Evolutionary conservation across 2,888 invertebrate genomes (phyloP).

Genomic region (Aspidiotus destructor): DNA sequence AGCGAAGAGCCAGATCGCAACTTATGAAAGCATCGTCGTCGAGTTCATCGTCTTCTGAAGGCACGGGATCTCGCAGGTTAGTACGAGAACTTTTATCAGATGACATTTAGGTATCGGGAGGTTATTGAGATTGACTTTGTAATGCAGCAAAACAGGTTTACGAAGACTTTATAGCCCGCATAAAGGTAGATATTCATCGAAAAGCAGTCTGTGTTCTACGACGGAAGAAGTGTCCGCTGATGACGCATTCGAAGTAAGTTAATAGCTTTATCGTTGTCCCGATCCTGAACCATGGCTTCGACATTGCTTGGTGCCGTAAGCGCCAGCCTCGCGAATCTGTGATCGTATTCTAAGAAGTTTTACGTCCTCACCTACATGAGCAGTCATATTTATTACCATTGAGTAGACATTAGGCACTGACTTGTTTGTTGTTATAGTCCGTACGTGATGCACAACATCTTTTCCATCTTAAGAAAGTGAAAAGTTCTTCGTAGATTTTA

Average conservation of each 20-base stretch:
- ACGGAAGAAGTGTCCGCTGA: constrained; percentile 11
- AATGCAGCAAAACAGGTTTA: constrained; percentile 1
- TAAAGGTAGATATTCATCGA: constrained; percentile 15
- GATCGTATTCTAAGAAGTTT: too few species aligned
- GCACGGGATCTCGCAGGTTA: constrained; percentile 11
- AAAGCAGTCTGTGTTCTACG: constrained; percentile 18
- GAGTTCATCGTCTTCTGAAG: constrained; percentile 20
- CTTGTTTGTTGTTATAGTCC: neutral
- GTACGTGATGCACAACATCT: neutral
- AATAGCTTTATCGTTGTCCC: neutral
- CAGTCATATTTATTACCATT: neutral
- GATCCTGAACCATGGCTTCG: neutral
- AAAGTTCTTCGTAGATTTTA: too few species aligned
- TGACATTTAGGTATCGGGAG: neutral
- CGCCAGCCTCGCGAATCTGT: too few species aligned
- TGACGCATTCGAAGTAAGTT: constrained; percentile 8
- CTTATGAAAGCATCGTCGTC: constrained; percentile 8
- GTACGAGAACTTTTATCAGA: neutral
- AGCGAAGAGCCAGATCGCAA: constrained; percentile 19
- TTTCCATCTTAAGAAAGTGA: too few species aligned
- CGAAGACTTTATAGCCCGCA: constrained; percentile 11
- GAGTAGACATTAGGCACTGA: neutral
- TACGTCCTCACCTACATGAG: too few species aligned
- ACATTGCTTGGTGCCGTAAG: neutral
- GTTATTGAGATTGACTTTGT: neutral